Conservation (phyloP, 1,140 invertebrate genomes). For the Hycleus phaleratus region DNA sequence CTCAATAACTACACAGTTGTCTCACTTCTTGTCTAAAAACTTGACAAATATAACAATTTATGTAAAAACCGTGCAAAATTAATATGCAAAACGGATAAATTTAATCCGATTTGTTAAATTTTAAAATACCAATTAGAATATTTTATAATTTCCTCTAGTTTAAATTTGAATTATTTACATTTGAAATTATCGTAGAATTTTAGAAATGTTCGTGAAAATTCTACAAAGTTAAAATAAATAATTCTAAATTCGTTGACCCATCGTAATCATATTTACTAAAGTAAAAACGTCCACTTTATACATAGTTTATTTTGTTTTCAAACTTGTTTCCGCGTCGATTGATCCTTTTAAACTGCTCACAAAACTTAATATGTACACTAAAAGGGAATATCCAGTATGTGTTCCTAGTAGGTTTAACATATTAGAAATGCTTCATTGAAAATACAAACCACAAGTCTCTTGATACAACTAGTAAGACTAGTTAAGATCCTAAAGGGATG, state of each 20-base stretch:
- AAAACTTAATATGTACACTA: slow-evolving; percentile 17
- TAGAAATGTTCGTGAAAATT: too few species aligned
- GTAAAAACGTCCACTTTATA: slow-evolving; percentile 10
- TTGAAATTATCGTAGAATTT: too few species aligned
- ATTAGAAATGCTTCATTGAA: slow-evolving; percentile 13
- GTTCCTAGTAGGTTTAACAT: slow-evolving; percentile 6
- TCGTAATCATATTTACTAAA: slow-evolving; percentile 12
- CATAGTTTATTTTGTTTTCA: slow-evolving; percentile 16
- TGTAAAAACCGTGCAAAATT: too few species aligned
- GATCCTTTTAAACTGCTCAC: slow-evolving; percentile 11
- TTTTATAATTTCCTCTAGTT: too few species aligned
- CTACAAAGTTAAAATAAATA: slow-evolving; percentile 9
- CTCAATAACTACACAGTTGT: too few species aligned
- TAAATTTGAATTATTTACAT: too few species aligned
- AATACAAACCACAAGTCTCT: background rate
- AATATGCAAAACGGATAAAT: too few species aligned
- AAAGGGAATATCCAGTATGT: slow-evolving; percentile 17
- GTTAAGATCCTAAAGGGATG: background rate
- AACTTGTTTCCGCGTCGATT: slow-evolving; percentile 16
- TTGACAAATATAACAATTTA: too few species aligned
- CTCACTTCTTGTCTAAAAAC: too few species aligned
- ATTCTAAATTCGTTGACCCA: background rate
- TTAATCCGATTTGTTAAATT: too few species aligned
- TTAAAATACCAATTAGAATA: too few species aligned
- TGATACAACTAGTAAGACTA: background rate